Evolutionary conservation across 2,888 invertebrate genomes (phyloP).

Genomic region (Xylocampa areola): DNA sequence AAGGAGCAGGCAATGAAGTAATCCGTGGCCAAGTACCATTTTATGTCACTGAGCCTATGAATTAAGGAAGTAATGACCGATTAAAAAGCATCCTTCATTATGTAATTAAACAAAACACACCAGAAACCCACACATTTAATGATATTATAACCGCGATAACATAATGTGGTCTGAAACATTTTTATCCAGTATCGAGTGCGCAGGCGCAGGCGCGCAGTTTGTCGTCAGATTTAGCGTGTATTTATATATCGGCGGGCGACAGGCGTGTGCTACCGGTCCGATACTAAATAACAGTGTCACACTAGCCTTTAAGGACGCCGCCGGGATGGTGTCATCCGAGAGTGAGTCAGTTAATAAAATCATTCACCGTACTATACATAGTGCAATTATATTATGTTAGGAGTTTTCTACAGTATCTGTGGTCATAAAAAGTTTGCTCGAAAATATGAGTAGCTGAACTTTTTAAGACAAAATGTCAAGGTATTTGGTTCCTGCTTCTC

Average conservation of each 20-base stretch:
- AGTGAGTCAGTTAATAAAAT: constrained; percentile 36
- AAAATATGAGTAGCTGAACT: no score
- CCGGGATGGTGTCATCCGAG: constrained; percentile 64
- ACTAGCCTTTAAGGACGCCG: constrained; percentile 85
- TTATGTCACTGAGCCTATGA: no score
- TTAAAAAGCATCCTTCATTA: no score
- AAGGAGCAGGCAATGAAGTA: no score
- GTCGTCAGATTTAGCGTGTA: constrained; percentile 57
- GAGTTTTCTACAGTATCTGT: no score
- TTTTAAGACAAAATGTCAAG: no score
- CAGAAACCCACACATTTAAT: not conserved
- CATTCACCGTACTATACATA: no score
- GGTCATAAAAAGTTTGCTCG: no score
- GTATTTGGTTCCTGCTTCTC: no score
- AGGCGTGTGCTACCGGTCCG: constrained; percentile 82
- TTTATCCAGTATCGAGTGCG: constrained; percentile 29
- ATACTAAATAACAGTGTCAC: constrained; percentile 89
- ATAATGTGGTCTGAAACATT: constrained; percentile 40
- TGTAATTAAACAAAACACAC: not conserved
- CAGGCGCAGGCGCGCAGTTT: constrained; percentile 39
- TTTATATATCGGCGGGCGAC: constrained; percentile 65
- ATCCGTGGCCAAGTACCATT: no score
- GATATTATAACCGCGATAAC: constrained; percentile 29
- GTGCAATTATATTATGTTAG: no score
- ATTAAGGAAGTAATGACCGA: no score